phyloP scores from a whole-genome alignment of 2,113 vertebrate species.

The Zosterops japonicus region DNA sequence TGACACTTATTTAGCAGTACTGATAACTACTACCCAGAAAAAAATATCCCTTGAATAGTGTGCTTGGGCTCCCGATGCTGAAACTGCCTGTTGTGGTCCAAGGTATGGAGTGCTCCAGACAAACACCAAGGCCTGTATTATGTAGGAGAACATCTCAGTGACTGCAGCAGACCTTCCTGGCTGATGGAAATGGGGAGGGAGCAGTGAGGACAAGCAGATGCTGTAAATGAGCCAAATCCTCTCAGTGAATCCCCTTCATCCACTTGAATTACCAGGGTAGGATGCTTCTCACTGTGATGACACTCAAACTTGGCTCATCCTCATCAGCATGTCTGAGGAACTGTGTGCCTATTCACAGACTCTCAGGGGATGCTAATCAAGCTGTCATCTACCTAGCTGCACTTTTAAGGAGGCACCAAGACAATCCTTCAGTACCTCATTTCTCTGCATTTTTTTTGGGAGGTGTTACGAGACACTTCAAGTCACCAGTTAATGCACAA shows the following conservation, averaged over 20 bases:
- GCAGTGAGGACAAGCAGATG: background rate
- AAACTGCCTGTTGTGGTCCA: background rate
- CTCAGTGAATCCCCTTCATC: background rate
- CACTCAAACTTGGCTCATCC: background rate
- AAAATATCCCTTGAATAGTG: background rate
- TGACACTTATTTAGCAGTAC: background rate
- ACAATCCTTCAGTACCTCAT: background rate
- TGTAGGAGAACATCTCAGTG: background rate
- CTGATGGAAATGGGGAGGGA: background rate
- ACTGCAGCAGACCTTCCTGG: background rate
- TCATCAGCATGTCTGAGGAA: constrained; percentile 7
- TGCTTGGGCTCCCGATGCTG: background rate
- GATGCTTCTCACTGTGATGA: background rate
- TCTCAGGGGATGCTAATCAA: constrained; percentile 31
- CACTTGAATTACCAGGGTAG: constrained; percentile 23
- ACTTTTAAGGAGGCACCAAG: background rate
- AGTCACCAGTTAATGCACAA: background rate
- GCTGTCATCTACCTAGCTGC: background rate
- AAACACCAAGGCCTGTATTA: background rate
- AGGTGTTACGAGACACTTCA: background rate
- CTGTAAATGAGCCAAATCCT: background rate
- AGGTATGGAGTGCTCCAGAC: background rate
- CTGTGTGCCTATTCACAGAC: background rate
- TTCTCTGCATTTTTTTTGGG: background rate
- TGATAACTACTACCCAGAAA: background rate